Evolutionary conservation across 2,113 vertebrate species (phyloP).

Genomic region (Pycnonotus jocosus): DNA sequence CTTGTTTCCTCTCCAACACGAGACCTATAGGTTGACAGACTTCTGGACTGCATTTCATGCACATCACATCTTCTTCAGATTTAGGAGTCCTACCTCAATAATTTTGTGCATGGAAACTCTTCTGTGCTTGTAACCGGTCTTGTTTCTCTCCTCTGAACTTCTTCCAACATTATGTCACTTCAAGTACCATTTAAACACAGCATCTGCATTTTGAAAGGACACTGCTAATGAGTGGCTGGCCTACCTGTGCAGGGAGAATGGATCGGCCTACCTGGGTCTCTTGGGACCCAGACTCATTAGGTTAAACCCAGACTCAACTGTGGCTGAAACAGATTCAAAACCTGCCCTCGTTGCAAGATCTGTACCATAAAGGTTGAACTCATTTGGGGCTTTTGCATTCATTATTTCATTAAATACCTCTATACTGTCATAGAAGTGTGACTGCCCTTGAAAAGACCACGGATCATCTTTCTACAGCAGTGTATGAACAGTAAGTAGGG

Average conservation of each 20-base stretch:
- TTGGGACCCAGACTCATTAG: background rate
- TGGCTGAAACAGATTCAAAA: background rate
- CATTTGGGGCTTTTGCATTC: background rate
- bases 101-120: background rate
- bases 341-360: background rate
- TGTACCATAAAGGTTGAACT: background rate
- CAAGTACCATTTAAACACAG: background rate
- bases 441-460: background rate
- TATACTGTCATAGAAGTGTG: background rate
- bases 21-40: background rate
- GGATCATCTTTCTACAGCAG: background rate
- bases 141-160: background rate
- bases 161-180: background rate
- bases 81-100: background rate
- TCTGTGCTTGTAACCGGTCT: background rate
- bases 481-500: background rate
- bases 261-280: background rate
- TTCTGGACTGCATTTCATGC: background rate
- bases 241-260: background rate
- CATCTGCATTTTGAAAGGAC: background rate
- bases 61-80: background rate
- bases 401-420: background rate
- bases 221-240: background rate
- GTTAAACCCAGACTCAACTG: background rate
- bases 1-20: background rate